Percentiles rank a stretch among this genome's conserved stretches.
Evolutionary conservation across 2,888 invertebrate species (phyloP).

Genomic region (Dione vanillae): DNA sequence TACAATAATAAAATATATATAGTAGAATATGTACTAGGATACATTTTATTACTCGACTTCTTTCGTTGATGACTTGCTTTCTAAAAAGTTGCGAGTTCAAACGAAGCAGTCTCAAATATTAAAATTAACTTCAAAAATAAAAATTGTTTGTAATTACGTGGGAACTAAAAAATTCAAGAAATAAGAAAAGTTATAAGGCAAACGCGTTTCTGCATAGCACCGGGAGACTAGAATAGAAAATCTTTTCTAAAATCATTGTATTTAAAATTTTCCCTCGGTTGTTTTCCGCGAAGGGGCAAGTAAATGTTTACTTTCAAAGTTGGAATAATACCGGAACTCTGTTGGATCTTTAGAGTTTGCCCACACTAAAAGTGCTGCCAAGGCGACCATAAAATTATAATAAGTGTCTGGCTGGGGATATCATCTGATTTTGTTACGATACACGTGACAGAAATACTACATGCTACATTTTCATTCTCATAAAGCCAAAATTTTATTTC

Average conservation of each 20-base stretch:
- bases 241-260: conserved; percentile 34
- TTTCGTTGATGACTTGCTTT: too few species aligned
- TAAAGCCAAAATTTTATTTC: background rate
- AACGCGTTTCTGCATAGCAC: conserved; percentile 18
- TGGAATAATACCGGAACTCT: conserved; percentile 26
- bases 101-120: background rate
- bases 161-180: background rate
- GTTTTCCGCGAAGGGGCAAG: conserved; percentile 19
- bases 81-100: background rate
- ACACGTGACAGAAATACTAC: conserved; percentile 3
- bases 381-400: conserved; percentile 28
- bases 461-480: background rate
- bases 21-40: too few species aligned
- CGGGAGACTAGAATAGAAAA: conserved; percentile 31
- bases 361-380: conserved; percentile 18
- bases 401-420: background rate
- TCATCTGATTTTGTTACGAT: conserved; percentile 8
- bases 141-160: background rate
- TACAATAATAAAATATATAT: too few species aligned
- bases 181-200: conserved; percentile 1
- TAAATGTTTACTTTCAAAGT: conserved; percentile 31
- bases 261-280: conserved; percentile 31
- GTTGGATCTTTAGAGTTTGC: conserved; percentile 11
- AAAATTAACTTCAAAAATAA: background rate
- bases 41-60: too few species aligned